Evolutionary conservation across 2,113 vertebrate genomes (phyloP).

Genomic region (Stigmatopora nigra): DNA sequence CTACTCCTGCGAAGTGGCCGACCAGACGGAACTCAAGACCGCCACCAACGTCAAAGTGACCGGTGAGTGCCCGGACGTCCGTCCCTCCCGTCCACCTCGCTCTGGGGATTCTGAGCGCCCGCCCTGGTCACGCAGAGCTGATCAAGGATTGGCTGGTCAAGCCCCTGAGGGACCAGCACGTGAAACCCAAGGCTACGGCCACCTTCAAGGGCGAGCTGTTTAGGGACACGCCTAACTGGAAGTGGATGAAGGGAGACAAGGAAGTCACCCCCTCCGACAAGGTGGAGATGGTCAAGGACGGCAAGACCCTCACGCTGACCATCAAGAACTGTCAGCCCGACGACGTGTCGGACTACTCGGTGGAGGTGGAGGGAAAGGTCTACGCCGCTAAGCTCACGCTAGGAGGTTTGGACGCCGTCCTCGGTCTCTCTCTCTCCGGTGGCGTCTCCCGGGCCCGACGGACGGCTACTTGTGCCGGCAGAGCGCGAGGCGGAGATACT

Average conservation of each 20-base stretch:
- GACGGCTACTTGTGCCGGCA: conserved; percentile 38
- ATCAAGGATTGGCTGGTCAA: conserved; percentile 93
- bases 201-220: conserved; percentile 81
- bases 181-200: conserved; percentile 87
- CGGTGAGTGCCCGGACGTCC: conserved; percentile 66
- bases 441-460: too few relatives aligned
- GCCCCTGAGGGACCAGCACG: conserved; percentile 90
- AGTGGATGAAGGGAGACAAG: conserved; percentile 89
- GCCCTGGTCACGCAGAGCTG: conserved; percentile 70
- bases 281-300: conserved; percentile 83
- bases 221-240: conserved; percentile 91
- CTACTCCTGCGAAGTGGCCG: conserved; percentile 75
- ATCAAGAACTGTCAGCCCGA: conserved; percentile 87
- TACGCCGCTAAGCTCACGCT: conserved; percentile 90
- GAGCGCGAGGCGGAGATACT: conserved; percentile 89
- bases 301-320: conserved; percentile 78
- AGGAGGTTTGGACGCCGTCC: conserved; percentile 71
- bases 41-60: conserved; percentile 81
- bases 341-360: conserved; percentile 82
- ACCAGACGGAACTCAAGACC: conserved; percentile 75
- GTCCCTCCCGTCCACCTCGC: not conserved
- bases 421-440: not conserved
- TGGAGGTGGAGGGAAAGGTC: conserved; percentile 88
- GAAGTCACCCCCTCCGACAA: conserved; percentile 87
- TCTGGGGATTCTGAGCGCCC: not conserved